Base-by-base conservation (phyloP, 1,140 invertebrate species). In the Odontomachus brunneus region DNA sequence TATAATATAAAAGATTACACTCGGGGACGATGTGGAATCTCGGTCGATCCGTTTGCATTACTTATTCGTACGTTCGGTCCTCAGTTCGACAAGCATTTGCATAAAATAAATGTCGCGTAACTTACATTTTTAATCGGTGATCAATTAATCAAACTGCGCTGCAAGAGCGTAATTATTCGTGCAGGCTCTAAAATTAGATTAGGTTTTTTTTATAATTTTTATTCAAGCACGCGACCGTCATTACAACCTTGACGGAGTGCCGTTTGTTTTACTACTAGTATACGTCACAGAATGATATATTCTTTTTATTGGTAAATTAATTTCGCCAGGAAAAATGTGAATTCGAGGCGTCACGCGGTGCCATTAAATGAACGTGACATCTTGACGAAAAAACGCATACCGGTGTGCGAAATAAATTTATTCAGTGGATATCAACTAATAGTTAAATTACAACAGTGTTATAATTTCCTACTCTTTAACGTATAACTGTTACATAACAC, bases 51-150 rank as follows among this genome's bases (percentile, higher is more conserved):
- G 2, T 69, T 11, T 26, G 12, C 7, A 29, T 63, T 74, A 62
- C 15, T 7, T n/a, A 53, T 24, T 44, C 3, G 44, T 62, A 62
- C 72, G 24, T 55, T 55, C 49, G 33, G 57, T 24, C 14, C 44
- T 75, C 38, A 75, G 72, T 67, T 78, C 33, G 65, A 17, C 19
- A 51, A 65, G 65, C 12, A 22, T 69, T 57, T 55, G 62, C 19
- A 26, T 22, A 12, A 55, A 38, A 53, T 14, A 55, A 33, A 5
- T 33, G 29, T 33, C 3, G 2, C 9, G 2, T 19, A 38, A 57
- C 17, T 55, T 5, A 26, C 12, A 9, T n/a, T 67, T 76, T 67
- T 78, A 67, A 67, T 78, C 67, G 14, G 1, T 3, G 19, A 53
- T 53, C 44, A 17, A 53, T 53, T 60, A 17, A 51, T 62, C n/a